phyloP scores from a whole-genome alignment of 2,797 vertebrate species.

The Trachops cirrhosus region DNA sequence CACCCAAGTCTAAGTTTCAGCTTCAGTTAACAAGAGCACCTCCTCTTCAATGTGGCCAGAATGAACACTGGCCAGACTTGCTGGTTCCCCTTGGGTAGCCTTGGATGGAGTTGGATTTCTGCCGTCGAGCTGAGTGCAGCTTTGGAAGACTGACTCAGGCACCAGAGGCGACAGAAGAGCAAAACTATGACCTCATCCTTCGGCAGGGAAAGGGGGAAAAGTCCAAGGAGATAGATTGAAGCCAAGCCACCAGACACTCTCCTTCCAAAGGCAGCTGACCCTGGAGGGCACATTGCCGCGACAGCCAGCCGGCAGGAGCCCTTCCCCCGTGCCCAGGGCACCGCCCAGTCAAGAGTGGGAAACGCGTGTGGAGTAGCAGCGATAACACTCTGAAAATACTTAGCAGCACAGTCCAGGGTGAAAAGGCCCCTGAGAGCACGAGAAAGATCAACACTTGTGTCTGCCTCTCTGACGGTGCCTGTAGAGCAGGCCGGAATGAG shows the following conservation, averaged over 20 bases:
- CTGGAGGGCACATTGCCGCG: fast-evolving
- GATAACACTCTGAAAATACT: not conserved
- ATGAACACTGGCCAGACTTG: not conserved
- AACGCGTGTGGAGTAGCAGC: not conserved
- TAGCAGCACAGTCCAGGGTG: not conserved
- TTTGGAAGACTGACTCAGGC: not conserved
- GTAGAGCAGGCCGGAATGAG: not conserved
- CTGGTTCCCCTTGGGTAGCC: not conserved
- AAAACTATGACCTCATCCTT: not conserved
- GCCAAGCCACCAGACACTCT: not conserved
- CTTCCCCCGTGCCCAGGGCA: not conserved
- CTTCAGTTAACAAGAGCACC: not conserved
- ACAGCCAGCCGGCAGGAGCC: fast-evolving
- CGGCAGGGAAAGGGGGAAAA: not conserved
- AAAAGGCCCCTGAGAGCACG: not conserved
- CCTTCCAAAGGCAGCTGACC: not conserved
- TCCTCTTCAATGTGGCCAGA: not conserved
- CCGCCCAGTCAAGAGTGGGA: not conserved
- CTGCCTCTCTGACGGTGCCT: not conserved
- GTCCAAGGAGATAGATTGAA: not conserved
- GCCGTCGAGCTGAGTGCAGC: not conserved
- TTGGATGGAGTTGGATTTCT: not conserved
- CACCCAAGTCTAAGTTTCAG: not conserved
- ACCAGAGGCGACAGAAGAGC: not conserved
- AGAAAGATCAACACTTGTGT: not conserved